Evolutionary conservation across 2,113 vertebrate genomes (phyloP).

Genomic region (Phrynosoma blainvillii): DNA sequence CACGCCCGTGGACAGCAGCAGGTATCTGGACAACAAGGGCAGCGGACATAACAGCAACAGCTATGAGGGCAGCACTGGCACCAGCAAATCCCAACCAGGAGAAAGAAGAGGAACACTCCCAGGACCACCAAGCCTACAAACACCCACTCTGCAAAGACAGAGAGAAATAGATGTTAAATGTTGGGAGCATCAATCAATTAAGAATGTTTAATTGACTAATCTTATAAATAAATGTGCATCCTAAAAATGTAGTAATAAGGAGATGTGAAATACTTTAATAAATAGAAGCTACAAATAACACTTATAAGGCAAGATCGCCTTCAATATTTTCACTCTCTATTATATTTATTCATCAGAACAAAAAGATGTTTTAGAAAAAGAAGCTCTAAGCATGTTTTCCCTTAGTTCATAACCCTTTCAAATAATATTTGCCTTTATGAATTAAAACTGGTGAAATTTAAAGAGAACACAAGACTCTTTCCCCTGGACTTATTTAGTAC

Average conservation of each 20-base stretch:
- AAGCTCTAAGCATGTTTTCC: background rate
- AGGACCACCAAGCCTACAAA: slow-evolving; percentile 92
- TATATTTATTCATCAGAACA: background rate
- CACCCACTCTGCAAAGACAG: slow-evolving; percentile 88
- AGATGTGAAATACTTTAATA: background rate
- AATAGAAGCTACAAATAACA: background rate
- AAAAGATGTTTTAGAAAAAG: background rate
- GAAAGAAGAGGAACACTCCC: slow-evolving; percentile 86
- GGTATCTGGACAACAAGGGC: slow-evolving; percentile 95
- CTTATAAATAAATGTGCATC: background rate
- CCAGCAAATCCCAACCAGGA: slow-evolving; percentile 96
- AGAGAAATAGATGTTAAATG: slow-evolving; percentile 16
- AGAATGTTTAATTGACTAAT: background rate
- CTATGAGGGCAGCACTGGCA: slow-evolving; percentile 98
- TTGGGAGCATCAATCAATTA: background rate
- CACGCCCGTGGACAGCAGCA: slow-evolving; percentile 96
- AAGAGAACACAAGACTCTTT: background rate
- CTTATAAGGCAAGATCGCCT: background rate
- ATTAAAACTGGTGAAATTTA: background rate
- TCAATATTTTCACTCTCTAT: background rate
- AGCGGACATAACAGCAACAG: slow-evolving; percentile 96
- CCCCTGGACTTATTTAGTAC: background rate
- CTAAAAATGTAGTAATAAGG: background rate
- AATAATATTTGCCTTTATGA: background rate
- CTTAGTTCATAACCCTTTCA: background rate